Base-by-base conservation (phyloP, 2,797 vertebrate genomes). In the Gymnopithys bicolor region DNA sequence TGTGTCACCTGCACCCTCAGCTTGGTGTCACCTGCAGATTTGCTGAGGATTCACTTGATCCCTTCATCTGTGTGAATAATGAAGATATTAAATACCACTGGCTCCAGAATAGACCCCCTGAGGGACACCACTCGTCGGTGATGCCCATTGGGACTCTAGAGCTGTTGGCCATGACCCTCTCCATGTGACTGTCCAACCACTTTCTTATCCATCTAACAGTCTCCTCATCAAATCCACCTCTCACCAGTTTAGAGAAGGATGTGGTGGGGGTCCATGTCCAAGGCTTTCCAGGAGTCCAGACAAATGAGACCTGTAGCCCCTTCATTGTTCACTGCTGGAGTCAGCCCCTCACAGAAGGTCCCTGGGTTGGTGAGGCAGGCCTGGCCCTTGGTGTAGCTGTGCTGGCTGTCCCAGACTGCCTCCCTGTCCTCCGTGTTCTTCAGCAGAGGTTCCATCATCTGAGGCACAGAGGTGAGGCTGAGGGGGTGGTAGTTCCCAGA, bases 81-180 rank as follows among this genome's bases (percentile, higher is more conserved):
- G 28, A 53, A 68, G 55, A 6, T 53, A 33, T 3, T 52, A 13
- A 53, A 45, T n/a, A 53, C 9, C 30, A 24, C n/a, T 39, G n/a
- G n/a, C 68, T n/a, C 83, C 46, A 60, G 0, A 46, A 39, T 0
- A 3, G 28, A 53, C n/a, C 39, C 15, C 15, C n/a, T 53, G 71
- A 76, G 55, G 39, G 39, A 17, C 39, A 24, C 46, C 39, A 11
- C 24, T 30, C n/a, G 28, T 69, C 21, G 13, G 9, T 39, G 64
- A 33, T 21, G 35, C 37, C 48, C 63, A 11, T 5, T 30, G 39
- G 55, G 39, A 53, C 48, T 77, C 63, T 28, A 24, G 71, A 53
- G 33, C 83, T 2, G 1, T 77, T 39, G 55, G 60, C 39, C 64
- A 33, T 11, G 16, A 30, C 55, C 33, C 19, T 76, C 33, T 77